Evolutionary conservation across 2,113 vertebrate genomes (phyloP).

Genomic region (Alectura lathami): DNA sequence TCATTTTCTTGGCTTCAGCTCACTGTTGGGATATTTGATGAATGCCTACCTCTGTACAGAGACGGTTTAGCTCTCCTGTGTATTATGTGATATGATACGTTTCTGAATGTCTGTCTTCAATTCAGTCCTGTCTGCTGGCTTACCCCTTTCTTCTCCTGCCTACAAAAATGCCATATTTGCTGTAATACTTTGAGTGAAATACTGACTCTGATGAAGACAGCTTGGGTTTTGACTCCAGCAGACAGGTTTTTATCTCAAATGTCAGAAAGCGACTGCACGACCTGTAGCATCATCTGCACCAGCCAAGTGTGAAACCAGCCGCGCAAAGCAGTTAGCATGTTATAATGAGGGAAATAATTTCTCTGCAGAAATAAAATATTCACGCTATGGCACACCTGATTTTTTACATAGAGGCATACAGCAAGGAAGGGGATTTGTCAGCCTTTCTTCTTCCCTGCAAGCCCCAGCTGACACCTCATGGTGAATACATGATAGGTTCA

Average conservation of each 20-base stretch:
- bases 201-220: not conserved
- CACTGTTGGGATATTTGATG: not conserved
- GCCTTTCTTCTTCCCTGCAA: not conserved
- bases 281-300: conserved; percentile 4
- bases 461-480: not conserved
- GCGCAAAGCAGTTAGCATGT: not conserved
- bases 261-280: not conserved
- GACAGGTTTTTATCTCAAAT: not conserved
- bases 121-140: not conserved
- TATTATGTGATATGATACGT: not conserved
- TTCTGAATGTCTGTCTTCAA: not conserved
- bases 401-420: not conserved
- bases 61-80: not conserved
- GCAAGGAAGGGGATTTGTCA: not conserved
- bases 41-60: not conserved
- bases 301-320: conserved; percentile 38
- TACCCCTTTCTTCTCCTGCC: not conserved
- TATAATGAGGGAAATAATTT: conserved; percentile 6
- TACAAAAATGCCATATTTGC: not conserved
- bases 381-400: not conserved
- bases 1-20: not conserved
- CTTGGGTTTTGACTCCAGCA: not conserved
- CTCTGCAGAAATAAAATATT: conserved; percentile 29
- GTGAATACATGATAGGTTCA: not conserved
- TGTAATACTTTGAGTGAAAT: not conserved